Conservation (phyloP, 1,140 invertebrate species). For the Plodia interpunctella region DNA sequence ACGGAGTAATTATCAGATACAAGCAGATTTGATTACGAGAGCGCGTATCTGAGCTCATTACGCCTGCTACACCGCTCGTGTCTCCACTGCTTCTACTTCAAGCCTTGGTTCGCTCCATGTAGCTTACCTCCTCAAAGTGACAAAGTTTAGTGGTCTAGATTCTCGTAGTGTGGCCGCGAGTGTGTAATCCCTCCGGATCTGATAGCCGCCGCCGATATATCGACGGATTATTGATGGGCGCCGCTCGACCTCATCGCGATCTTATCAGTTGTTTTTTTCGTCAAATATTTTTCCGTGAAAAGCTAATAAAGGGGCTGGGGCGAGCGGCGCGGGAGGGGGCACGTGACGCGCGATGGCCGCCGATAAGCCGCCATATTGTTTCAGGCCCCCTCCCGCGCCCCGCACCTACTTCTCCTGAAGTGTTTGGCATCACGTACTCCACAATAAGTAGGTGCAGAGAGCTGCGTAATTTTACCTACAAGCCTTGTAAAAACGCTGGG, state of each 20-base stretch:
- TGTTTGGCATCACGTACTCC: constrained; percentile 15
- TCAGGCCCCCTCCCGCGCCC: constrained; percentile 29
- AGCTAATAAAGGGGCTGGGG: constrained; percentile 48
- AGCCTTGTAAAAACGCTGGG: neutral
- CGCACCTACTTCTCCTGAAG: constrained; percentile 17
- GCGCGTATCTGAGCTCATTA: constrained; percentile 53
- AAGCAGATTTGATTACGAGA: constrained; percentile 69
- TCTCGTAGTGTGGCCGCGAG: neutral
- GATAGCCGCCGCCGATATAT: constrained; percentile 48
- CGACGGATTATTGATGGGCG: constrained; percentile 66
- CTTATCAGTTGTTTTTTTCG: constrained; percentile 72
- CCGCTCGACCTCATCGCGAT: constrained; percentile 62
- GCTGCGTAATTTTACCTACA: neutral
- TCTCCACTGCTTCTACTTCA: neutral
- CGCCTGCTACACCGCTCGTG: constrained; percentile 29
- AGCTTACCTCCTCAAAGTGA: constrained; percentile 6
- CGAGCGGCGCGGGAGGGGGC: constrained; percentile 21
- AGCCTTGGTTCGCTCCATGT: neutral
- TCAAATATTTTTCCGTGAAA: constrained; percentile 65
- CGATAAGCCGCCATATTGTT: constrained; percentile 69
- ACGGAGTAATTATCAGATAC: constrained; percentile 70
- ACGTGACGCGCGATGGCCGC: constrained; percentile 43
- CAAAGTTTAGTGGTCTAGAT: neutral
- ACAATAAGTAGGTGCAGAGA: neutral
- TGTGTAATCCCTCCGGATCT: constrained; percentile 38